A percentile compares a stretch with the other conserved stretches of the same genome.
Conservation (phyloP, 2,113 vertebrate genomes). For the Regulus satrapa region DNA sequence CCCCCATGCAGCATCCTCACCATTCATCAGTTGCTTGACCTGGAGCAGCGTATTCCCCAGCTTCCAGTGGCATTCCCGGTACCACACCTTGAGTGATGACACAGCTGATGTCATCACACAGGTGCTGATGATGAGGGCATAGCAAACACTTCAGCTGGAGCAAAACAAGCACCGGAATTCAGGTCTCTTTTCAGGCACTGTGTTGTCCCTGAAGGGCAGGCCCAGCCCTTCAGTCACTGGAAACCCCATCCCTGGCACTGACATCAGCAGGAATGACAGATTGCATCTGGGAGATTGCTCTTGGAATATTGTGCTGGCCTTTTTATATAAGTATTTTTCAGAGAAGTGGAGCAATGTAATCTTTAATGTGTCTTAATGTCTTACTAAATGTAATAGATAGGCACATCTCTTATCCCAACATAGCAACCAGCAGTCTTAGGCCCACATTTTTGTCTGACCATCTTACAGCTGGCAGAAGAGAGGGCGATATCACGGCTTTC, state of each 20-base stretch:
- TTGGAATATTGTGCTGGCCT: neutral
- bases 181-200: neutral
- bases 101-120: neutral
- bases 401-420: neutral
- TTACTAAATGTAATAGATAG: neutral
- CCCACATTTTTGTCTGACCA: neutral
- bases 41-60: neutral
- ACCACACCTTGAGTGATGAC: neutral
- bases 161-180: conserved; percentile 18
- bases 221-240: neutral
- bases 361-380: neutral
- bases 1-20: neutral
- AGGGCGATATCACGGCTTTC: neutral
- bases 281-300: neutral
- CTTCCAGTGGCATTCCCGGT: fast-evolving
- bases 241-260: neutral
- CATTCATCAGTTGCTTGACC: neutral
- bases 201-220: neutral
- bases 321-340: neutral
- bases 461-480: neutral
- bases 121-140: neutral
- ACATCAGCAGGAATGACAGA: neutral
- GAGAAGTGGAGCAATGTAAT: neutral
- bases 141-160: neutral
- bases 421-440: neutral